phyloP scores from a whole-genome alignment of 2,113 vertebrate species.

The Colistium nudipinnis region DNA sequence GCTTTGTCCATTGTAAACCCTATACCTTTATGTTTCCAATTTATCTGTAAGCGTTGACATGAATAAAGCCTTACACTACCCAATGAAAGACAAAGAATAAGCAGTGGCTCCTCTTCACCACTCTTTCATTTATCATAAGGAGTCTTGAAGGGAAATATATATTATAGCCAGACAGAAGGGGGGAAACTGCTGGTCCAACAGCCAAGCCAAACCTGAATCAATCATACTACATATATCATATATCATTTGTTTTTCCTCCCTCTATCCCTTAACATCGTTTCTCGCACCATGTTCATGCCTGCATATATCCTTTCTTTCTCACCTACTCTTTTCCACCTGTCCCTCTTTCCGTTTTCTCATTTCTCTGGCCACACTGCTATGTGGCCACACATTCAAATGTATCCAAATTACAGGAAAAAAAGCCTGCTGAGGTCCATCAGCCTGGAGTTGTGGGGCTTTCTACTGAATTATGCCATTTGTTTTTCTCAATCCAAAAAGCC shows the following conservation, averaged over 20 bases:
- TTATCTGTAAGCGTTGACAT: conserved; percentile 39
- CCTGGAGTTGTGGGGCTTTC: conserved; percentile 59
- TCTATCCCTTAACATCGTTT: neutral
- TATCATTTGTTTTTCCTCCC: conserved; percentile 17
- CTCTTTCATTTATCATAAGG: conserved; percentile 54
- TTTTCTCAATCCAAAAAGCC: conserved; percentile 67
- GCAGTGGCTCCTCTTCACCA: conserved; percentile 18
- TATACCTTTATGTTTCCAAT: conserved; percentile 24
- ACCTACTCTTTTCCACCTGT: conserved; percentile 18
- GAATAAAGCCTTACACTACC: conserved; percentile 28
- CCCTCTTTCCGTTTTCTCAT: neutral
- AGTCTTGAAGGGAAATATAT: conserved; percentile 48
- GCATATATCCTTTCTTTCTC: conserved; percentile 17
- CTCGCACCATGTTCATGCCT: conserved; percentile 7
- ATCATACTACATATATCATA: conserved; percentile 37
- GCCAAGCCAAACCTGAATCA: conserved; percentile 52
- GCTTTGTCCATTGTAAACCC: neutral
- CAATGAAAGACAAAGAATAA: conserved; percentile 25
- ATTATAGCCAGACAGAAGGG: conserved; percentile 27
- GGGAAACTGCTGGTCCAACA: conserved; percentile 42
- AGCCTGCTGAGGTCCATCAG: conserved; percentile 38
- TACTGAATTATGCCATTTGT: conserved; percentile 81
- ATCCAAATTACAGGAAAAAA: conserved; percentile 44
- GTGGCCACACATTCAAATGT: conserved; percentile 42
- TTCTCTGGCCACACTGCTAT: conserved; percentile 27